These are phyloP conservation scores for Centropus bengalensis DNA, from an alignment of 2,113 vertebrate species.

Conservation along the genomic window DNA sequence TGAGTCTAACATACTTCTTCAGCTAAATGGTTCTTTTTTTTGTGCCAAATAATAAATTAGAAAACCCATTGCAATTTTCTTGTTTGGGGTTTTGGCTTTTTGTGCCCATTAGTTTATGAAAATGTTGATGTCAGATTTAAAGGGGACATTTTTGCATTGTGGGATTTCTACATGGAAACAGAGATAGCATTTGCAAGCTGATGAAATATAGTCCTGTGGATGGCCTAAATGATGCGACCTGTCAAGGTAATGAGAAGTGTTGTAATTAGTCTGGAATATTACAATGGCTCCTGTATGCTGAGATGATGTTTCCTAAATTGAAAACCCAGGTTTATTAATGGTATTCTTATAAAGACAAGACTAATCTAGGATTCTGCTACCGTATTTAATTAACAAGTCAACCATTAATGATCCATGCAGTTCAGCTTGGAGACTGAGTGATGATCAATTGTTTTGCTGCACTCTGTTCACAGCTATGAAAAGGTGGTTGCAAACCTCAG, in stretches of 20 bases:
- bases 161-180: background rate
- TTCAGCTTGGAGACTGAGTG: conserved; percentile 32
- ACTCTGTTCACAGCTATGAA: conserved; percentile 18
- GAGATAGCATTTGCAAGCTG: conserved; percentile 1
- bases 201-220: background rate
- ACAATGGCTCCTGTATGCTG: background rate
- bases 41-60: background rate
- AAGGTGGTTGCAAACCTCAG: conserved; percentile 37
- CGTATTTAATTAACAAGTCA: conserved; percentile 70
- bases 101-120: background rate
- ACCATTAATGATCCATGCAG: conserved; percentile 38
- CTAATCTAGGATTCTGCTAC: conserved; percentile 65
- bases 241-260: conserved; percentile 50
- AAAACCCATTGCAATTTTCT: background rate
- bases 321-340: conserved; percentile 66
- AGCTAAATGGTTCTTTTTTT: background rate
- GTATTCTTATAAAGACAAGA: conserved; percentile 2
- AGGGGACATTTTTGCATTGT: background rate
- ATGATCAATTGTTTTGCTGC: conserved; percentile 48
- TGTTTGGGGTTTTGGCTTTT: background rate
- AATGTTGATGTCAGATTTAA: background rate
- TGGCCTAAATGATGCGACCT: background rate
- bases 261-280: conserved; percentile 2
- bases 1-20: background rate
- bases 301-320: conserved; percentile 57